Conservation (phyloP, 1,140 invertebrate genomes). For the Uloborus diversus region DNA sequence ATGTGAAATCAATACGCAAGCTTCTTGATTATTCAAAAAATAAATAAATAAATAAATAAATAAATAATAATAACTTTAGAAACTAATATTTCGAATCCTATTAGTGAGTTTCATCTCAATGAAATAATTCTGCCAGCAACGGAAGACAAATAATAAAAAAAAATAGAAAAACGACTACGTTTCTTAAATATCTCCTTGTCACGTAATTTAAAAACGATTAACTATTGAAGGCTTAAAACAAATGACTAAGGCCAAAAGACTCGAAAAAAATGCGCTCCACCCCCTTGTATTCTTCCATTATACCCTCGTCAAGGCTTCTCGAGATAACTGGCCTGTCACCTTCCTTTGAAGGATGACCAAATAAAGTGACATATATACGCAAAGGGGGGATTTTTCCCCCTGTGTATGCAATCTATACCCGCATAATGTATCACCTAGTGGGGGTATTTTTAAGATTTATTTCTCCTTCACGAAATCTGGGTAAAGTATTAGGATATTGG, state of each 20-base stretch:
- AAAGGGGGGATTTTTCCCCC: not conserved
- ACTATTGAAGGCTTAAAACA: slow-evolving; percentile 43
- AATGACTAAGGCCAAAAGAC: slow-evolving; percentile 36
- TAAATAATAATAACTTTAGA: too few relatives aligned
- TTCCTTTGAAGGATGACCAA: slow-evolving; percentile 22
- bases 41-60: too few relatives aligned
- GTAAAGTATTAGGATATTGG: slow-evolving; percentile 19
- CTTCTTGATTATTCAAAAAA: too few relatives aligned
- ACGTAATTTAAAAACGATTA: slow-evolving; percentile 51
- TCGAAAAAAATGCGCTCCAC: not conserved
- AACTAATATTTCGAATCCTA: too few relatives aligned
- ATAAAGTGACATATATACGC: slow-evolving; percentile 37
- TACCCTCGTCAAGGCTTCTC: not conserved
- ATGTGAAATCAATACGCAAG: too few relatives aligned
- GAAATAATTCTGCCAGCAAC: too few relatives aligned
- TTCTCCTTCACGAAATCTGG: not conserved
- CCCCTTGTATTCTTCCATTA: slow-evolving; percentile 20
- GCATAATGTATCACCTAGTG: slow-evolving; percentile 35
- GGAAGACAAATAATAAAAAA: too few relatives aligned
- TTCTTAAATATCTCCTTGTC: slow-evolving; percentile 42
- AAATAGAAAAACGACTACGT: too few relatives aligned
- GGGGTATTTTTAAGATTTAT: slow-evolving; percentile 1
- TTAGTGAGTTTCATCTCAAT: too few relatives aligned
- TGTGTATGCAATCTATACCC: not conserved
- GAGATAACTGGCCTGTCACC: slow-evolving; percentile 36